Conservation (phyloP, 1,140 invertebrate genomes). For the Papilio dardanus region DNA sequence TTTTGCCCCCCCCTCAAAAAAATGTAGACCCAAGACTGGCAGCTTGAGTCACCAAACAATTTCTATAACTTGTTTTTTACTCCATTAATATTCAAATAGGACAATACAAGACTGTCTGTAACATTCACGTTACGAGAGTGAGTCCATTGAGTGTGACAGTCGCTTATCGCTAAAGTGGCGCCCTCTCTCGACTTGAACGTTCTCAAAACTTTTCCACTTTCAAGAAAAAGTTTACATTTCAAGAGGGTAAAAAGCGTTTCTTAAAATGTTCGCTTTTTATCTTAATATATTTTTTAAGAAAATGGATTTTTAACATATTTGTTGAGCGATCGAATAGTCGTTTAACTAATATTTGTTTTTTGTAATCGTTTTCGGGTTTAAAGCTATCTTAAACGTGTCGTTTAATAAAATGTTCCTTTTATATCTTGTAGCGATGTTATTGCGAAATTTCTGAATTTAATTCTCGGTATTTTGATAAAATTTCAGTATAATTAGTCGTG, state of each 20-base stretch:
- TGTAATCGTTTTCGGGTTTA: too few relatives aligned
- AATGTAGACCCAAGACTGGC: too few relatives aligned
- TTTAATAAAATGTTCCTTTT: background rate
- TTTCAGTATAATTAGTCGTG: background rate
- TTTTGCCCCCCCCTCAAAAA: too few relatives aligned
- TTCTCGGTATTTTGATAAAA: background rate
- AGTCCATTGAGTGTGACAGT: slow-evolving; percentile 7
- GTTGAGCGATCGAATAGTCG: background rate
- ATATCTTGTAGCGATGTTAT: background rate
- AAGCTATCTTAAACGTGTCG: too few relatives aligned
- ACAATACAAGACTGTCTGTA: background rate
- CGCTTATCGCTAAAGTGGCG: slow-evolving; percentile 9
- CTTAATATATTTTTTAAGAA: background rate
- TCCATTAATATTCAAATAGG: background rate
- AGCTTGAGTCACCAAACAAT: too few relatives aligned
- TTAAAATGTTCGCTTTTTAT: slow-evolving; percentile 2
- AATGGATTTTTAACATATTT: background rate
- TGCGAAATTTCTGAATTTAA: background rate
- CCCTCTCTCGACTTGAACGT: background rate
- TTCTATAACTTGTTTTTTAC: background rate
- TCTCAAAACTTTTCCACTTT: slow-evolving; percentile 18
- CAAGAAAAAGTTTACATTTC: background rate
- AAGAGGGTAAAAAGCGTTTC: background rate
- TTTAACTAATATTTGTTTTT: background rate
- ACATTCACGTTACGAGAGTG: slow-evolving; percentile 1